Base-by-base conservation (phyloP, 2,888 invertebrate genomes). In the Micoletzkya japonica region DNA sequence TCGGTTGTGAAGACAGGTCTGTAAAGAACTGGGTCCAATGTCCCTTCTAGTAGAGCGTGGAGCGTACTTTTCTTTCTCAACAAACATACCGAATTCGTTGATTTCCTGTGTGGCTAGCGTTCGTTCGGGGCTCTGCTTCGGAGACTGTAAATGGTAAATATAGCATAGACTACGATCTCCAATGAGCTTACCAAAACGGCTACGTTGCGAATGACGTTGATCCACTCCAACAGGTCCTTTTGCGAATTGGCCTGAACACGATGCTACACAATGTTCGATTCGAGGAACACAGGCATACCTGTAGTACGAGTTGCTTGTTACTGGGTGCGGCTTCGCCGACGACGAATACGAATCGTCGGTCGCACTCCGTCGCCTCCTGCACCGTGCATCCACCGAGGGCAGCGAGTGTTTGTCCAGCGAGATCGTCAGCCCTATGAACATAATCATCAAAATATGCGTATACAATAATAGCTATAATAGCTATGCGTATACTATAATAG, bases 341-440 rank as follows among this genome's bases (percentile, higher is more conserved):
- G 54, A 66, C 54, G 64, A 66, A 66, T 4, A 66, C 64, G 26
- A 37, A 66, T 0, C 64, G 64, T 14, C 64, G 64, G 20, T 66
- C 64, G 2, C 37, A 37, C 37, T 66, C 64, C n/a, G 64, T 34
- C 20, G 64, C 64, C 26, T 66, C 64, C 4, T 37, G 17, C 54
- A 66, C 54, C 64, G 64, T 66, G 54, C 64, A 54, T 30, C 54
- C 64, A 30, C 34, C 36, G 64, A 28, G 26, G 49, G 58, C n/a
- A 50, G 7, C 32, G 50, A 44, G 44, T 10, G 20, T 44, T 10
- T 10, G 20, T 10, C 44, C 20, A 20, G 10, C 28, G 1, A 32
- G 56, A 56, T 56, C 56, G 10, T 49, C 63, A 20, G 28, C 32
- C 50, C 63, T 63, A n/a, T n/a, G n/a, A n/a, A n/a, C n/a, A n/a